phyloP scores from a whole-genome alignment of 1,140 invertebrate species.

The Papilio machaon region DNA sequence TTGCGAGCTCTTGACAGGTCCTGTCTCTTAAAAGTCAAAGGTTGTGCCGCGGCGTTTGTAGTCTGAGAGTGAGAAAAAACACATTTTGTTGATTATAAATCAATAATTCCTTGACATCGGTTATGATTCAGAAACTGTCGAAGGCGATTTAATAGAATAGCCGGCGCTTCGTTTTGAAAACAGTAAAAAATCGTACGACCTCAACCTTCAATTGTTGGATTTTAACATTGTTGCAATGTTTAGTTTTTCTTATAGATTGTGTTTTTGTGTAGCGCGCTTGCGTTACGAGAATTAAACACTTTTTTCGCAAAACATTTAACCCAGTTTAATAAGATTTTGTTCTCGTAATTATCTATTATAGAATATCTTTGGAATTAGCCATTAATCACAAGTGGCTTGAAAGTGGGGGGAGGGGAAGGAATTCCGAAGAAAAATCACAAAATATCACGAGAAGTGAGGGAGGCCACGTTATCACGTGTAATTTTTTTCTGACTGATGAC shows the following conservation, averaged over 20 bases:
- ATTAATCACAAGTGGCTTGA: no score
- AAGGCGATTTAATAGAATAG: constrained; percentile 49
- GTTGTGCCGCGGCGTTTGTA: background rate
- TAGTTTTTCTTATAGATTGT: background rate
- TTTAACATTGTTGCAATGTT: background rate
- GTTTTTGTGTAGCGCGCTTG: background rate
- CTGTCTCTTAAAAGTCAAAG: background rate
- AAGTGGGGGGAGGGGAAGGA: no score
- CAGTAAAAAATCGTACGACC: background rate
- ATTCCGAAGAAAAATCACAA: no score
- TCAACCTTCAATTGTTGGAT: constrained; percentile 28
- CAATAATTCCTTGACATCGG: constrained; percentile 45
- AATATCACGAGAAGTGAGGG: no score
- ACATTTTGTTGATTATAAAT: constrained; percentile 48
- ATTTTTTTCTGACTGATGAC: no score
- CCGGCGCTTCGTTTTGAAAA: constrained; percentile 22
- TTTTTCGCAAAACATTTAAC: background rate
- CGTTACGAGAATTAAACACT: background rate
- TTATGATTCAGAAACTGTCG: constrained; percentile 51
- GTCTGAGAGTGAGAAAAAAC: constrained; percentile 46
- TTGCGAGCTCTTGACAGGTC: background rate
- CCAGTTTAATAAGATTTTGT: background rate
- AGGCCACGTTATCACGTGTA: no score
- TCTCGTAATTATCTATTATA: no score
- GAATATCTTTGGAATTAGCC: no score